Conservation (phyloP, 2,113 vertebrate species). For the Proterorhinus semilunaris region DNA sequence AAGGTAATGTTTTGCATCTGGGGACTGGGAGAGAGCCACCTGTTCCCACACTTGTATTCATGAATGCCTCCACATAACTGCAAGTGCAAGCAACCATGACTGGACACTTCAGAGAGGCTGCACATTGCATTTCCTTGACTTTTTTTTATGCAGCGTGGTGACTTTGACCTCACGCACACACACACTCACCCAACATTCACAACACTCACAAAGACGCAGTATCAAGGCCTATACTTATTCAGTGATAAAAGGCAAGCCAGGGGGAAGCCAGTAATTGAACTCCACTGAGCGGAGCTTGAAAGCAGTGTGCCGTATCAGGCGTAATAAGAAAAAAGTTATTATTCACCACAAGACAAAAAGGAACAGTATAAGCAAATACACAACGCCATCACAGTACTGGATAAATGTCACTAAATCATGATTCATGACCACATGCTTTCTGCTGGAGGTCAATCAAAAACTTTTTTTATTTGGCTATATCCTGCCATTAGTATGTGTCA, state of each 20-base stretch:
- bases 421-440: too few species aligned
- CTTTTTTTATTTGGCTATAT: too few species aligned
- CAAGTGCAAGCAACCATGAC: slow-evolving; percentile 5
- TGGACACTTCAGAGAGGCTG: slow-evolving; percentile 20
- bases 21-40: slow-evolving; percentile 9
- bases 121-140: slow-evolving; percentile 18
- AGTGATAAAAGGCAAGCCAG: slow-evolving; percentile 65
- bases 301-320: slow-evolving; percentile 57
- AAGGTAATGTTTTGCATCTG: slow-evolving; percentile 15
- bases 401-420: not conserved
- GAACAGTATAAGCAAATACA: slow-evolving; percentile 6
- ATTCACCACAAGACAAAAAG: slow-evolving; percentile 55
- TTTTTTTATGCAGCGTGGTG: slow-evolving; percentile 23
- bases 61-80: slow-evolving; percentile 11
- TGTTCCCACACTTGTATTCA: slow-evolving; percentile 12
- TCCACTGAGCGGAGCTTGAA: slow-evolving; percentile 61
- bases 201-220: slow-evolving; percentile 42
- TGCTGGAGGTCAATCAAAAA: too few species aligned
- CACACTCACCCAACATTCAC: slow-evolving; percentile 2
- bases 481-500: too few species aligned
- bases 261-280: slow-evolving; percentile 69
- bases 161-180: slow-evolving; percentile 22
- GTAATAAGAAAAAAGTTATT: slow-evolving; percentile 66
- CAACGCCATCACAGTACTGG: slow-evolving; percentile 4
- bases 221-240: slow-evolving; percentile 53